phyloP scores from a whole-genome alignment of 2,888 invertebrate species.

The Sympetrum striolatum region DNA sequence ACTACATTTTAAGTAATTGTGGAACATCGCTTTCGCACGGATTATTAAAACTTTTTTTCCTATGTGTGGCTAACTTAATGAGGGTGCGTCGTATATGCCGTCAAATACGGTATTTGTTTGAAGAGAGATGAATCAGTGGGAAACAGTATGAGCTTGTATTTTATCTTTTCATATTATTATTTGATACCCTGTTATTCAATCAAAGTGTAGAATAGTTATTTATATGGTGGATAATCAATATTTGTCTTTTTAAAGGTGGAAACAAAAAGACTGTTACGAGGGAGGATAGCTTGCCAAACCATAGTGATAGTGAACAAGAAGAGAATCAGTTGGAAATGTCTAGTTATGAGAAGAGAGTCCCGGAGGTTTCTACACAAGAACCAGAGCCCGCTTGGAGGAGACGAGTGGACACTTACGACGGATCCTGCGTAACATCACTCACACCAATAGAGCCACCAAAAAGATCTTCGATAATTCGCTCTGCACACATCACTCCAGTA shows the following conservation, averaged over 20 bases:
- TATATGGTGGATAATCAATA: neutral
- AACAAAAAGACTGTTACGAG: conserved; percentile 52
- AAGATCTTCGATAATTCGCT: conserved; percentile 3
- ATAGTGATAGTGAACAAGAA: conserved; percentile 62
- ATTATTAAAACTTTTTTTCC: no score
- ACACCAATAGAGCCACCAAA: neutral
- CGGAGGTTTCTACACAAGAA: neutral
- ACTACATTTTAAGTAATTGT: no score
- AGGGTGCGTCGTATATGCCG: no score
- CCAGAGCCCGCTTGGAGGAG: conserved; percentile 4
- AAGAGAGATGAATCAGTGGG: no score
- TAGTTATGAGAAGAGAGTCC: neutral
- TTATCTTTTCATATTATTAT: no score
- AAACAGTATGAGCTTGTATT: no score
- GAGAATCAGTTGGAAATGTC: conserved; percentile 47
- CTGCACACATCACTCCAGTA: conserved; percentile 20
- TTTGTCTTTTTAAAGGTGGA: conserved; percentile 45
- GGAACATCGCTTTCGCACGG: no score
- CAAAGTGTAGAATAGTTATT: no score
- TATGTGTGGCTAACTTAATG: no score
- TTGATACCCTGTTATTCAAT: no score
- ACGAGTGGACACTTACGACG: neutral
- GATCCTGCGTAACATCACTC: neutral
- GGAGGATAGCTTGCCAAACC: conserved; percentile 57
- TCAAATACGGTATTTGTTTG: no score